phyloP scores from a whole-genome alignment of 1,140 invertebrate species.

The Solen grandis region DNA sequence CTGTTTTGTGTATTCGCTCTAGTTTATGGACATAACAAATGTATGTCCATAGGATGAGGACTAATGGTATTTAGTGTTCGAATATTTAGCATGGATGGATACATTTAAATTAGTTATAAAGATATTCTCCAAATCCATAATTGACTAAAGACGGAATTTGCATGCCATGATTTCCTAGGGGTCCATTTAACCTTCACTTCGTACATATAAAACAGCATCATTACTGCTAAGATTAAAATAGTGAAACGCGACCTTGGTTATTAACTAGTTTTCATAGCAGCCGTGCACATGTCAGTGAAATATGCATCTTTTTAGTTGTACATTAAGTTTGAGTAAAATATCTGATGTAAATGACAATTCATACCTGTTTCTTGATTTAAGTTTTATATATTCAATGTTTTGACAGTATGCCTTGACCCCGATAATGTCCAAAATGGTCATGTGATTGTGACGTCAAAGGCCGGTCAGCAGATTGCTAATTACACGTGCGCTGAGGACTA shows the following conservation, averaged over 20 bases:
- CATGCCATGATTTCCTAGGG: too few relatives aligned
- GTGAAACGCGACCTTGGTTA: neutral
- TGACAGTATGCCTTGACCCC: neutral
- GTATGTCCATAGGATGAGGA: too few relatives aligned
- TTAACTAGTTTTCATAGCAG: neutral
- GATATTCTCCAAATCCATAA: too few relatives aligned
- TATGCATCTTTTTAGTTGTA: neutral
- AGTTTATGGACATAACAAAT: too few relatives aligned
- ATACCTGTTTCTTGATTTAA: neutral
- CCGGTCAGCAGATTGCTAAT: neutral
- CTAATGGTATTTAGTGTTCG: too few relatives aligned
- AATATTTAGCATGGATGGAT: too few relatives aligned
- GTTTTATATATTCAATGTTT: too few relatives aligned
- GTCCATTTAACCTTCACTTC: too few relatives aligned
- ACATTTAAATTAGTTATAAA: too few relatives aligned
- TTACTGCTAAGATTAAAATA: neutral
- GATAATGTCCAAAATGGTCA: neutral
- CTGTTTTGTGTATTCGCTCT: too few relatives aligned
- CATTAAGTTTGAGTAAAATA: neutral
- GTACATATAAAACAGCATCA: too few relatives aligned
- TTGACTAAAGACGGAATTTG: too few relatives aligned
- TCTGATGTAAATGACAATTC: neutral
- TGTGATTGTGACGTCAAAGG: neutral
- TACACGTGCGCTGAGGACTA: slow-evolving; percentile 29
- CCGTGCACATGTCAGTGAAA: neutral